Conservation (phyloP, 1,140 invertebrate species). For the Lepidotrigona ventralis region DNA sequence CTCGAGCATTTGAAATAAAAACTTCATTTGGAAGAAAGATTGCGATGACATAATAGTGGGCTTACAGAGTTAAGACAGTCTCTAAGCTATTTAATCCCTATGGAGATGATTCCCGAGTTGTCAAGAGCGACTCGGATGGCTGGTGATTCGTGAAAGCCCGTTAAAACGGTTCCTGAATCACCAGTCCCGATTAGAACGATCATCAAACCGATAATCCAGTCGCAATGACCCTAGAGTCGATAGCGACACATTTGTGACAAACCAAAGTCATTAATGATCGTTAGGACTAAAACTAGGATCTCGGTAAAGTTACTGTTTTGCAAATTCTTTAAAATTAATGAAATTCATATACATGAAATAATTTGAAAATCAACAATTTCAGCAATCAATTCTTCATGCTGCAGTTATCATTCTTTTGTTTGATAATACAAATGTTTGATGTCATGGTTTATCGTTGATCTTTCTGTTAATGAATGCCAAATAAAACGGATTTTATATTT, state of each 20-base stretch:
- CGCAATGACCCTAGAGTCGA: background rate
- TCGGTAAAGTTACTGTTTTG: no score
- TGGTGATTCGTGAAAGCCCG: conserved; percentile 5
- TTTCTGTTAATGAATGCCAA: background rate
- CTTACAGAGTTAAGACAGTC: background rate
- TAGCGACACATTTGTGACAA: background rate
- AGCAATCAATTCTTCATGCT: background rate
- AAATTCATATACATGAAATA: background rate
- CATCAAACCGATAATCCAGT: conserved; percentile 7
- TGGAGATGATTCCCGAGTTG: background rate
- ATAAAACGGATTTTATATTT: background rate
- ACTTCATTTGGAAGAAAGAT: background rate
- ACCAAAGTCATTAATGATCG: background rate
- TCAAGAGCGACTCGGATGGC: background rate
- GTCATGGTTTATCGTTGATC: background rate
- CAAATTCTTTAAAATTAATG: background rate
- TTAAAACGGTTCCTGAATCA: conserved; percentile 27
- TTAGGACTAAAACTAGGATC: background rate
- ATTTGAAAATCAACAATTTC: background rate
- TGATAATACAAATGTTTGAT: background rate
- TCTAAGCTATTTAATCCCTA: background rate
- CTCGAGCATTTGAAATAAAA: background rate
- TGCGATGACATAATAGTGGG: background rate
- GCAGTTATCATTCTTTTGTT: background rate
- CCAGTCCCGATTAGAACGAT: background rate